Conservation (phyloP, 2,888 invertebrate species). For the Willowsia nigromaculata region DNA sequence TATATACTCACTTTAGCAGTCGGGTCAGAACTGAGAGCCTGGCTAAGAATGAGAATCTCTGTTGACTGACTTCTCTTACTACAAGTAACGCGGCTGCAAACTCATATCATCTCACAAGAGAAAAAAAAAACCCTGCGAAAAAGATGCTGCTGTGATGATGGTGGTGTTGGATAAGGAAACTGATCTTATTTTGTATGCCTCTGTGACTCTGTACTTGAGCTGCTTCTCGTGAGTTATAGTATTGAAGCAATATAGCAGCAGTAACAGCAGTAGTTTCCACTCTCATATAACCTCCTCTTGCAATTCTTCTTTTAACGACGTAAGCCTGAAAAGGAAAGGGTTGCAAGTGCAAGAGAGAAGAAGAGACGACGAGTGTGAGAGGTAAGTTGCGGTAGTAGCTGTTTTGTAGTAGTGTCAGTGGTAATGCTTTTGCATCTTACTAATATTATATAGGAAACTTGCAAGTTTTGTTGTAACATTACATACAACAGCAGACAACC, state of each 20-base stretch:
- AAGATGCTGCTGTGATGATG: neutral
- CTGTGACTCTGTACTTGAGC: neutral
- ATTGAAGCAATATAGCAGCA: neutral
- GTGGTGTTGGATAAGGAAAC: constrained; percentile 18
- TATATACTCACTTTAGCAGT: constrained; percentile 50
- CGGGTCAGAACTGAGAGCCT: constrained; percentile 57
- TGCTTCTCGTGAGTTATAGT: neutral
- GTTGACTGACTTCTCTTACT: neutral
- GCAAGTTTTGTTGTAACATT: neutral
- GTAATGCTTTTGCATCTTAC: neutral
- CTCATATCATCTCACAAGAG: neutral
- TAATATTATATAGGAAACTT: neutral
- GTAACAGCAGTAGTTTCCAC: neutral
- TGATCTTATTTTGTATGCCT: constrained; percentile 28
- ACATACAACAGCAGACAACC: neutral
- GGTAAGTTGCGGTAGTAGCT: neutral
- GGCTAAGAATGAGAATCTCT: constrained; percentile 53
- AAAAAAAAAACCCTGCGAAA: neutral
- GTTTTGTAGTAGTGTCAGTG: neutral
- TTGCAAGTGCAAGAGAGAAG: neutral
- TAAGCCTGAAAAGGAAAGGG: constrained; percentile 11
- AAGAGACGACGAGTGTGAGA: neutral
- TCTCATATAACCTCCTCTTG: constrained; percentile 15
- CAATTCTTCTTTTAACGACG: constrained; percentile 50
- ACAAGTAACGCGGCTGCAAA: neutral